Conservation (phyloP, 2,888 invertebrate species). For the Hanleya hanleyi region DNA sequence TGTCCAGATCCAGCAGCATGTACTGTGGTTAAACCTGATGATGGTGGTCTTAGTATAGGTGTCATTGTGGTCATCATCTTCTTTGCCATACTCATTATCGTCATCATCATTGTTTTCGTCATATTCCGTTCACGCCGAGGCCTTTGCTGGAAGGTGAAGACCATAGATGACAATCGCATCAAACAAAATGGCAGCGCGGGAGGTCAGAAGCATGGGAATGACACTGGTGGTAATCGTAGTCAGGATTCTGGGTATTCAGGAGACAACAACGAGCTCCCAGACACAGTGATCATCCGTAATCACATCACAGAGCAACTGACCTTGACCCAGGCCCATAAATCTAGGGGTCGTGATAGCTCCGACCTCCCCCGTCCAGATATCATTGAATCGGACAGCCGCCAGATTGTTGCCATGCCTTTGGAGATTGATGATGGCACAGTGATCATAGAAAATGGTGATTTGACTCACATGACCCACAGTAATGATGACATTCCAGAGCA, state of each 20-base stretch:
- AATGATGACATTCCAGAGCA: slow-evolving; percentile 64
- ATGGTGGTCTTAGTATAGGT: slow-evolving; percentile 92
- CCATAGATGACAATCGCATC: slow-evolving; percentile 19
- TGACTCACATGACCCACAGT: slow-evolving; percentile 45
- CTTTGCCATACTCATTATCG: slow-evolving; percentile 81
- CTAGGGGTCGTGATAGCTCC: slow-evolving; percentile 83
- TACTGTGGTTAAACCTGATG: slow-evolving; percentile 80
- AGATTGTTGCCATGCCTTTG: slow-evolving; percentile 44
- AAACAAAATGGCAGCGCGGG: slow-evolving; percentile 70
- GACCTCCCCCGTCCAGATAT: slow-evolving; percentile 88
- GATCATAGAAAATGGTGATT: slow-evolving; percentile 64
- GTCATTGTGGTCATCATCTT: slow-evolving; percentile 95
- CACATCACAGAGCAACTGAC: slow-evolving; percentile 89
- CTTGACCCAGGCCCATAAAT: slow-evolving; percentile 83
- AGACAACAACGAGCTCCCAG: slow-evolving; percentile 51
- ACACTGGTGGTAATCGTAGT: slow-evolving; percentile 42
- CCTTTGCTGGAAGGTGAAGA: slow-evolving; percentile 33
- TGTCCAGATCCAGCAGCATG: slow-evolving; percentile 49
- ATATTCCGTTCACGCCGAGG: slow-evolving; percentile 89
- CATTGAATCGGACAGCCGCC: slow-evolving; percentile 86
- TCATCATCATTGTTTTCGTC: slow-evolving; percentile 78
- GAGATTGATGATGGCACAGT: slow-evolving; percentile 64
- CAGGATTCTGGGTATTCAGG: slow-evolving; percentile 64
- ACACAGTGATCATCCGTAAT: slow-evolving; percentile 76
- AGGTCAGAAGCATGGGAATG: slow-evolving; percentile 38